Base-by-base conservation (phyloP, 2,888 invertebrate genomes). In the Desoria tigrina region DNA sequence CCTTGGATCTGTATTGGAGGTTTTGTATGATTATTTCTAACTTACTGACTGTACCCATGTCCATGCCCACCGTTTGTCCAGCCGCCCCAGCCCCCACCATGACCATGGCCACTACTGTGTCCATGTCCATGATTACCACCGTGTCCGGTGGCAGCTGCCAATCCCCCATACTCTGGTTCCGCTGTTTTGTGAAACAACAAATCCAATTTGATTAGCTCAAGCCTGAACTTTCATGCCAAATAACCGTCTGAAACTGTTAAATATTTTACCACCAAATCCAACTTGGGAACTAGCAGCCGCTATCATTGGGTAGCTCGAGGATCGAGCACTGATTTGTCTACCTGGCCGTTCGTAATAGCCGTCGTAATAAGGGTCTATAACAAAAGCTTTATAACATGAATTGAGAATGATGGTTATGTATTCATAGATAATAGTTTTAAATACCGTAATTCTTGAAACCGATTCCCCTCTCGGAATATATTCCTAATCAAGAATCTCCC, bases 201-300 rank as follows among this genome's bases (percentile, higher is more conserved):
- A 65, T 66, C 51, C n/a, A 42, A 24, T 28, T 42, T 37, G 42
- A 42, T 42, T 42, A 42, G 58, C 42, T 27, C 39, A 55, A n/a
- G n/a, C n/a, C n/a, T n/a, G n/a, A n/a, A n/a, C n/a, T n/a, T n/a
- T n/a, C n/a, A 18, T 51, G 27, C 49, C 59, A 51, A 53, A 39
- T 32, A 39, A 49, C 16, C 28, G 62, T 16, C 16, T 49, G 21
- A 50, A 9, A 50, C 18, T 51, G 39, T 42, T 64, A 42, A 53
- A 53, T 9, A 54, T n/a, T 64, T 68, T 68, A 71, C 71, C 71
- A 63, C 61, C 58, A 63, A 71, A 71, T 63, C 71, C 71, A 56
- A 68, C 68, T 71, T 71, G 71, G 45, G 63, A 58, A 42, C 27
- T 61, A 28, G 65, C 65, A 14, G 57, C 64, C 42, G 64, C 68